Base-by-base conservation (phyloP, 2,888 invertebrate genomes). In the Scotopteryx bipunctaria region DNA sequence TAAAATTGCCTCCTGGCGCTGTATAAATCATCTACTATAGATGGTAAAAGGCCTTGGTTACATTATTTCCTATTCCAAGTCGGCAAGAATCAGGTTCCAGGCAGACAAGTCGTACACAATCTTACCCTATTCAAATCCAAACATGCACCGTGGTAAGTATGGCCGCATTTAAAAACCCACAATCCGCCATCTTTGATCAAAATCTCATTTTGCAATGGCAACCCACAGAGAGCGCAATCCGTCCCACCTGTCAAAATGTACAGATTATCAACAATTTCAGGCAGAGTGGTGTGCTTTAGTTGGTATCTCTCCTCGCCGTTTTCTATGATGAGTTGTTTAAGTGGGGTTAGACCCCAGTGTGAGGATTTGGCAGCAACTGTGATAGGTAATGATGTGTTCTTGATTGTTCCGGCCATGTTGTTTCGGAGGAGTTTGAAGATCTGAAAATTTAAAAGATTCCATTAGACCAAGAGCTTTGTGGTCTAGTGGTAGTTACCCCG, bases 81-180 rank as follows among this genome's bases (percentile, higher is more conserved):
- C 13, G 17, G 31, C 14, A 35, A 41, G 15, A 19, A 57, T 66
- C 59, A 70, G 59, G 71, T 63, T n/a, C 69, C 54, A 35, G 74
- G 60, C 9, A 72, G 64, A 29, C 91, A 91, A 35, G 83, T 76
- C 0, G 90, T 86, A 41, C 91, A 91, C 21, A 91, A 58, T 59
- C 83, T 90, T 35, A 93, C 70, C 76, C 89, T 91, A 64, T 91
- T 91, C 59, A 92, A 83, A 63, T 91, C 86, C 65, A 93, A 85
- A 72, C 93, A 93, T 3, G 91, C 91, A 0, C 92, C 92, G 42
- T 94, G 93, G 71, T 92, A 93, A 45, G 91, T 90, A 66, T 93
- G 93, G 36, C 93, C 92, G 68, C 93, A 93, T 45, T 89, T 89
- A 73, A 93, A 93, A 37, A 92, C 90, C 81, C 92, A 92, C 1